phyloP scores from a whole-genome alignment of 2,797 vertebrate genomes.

The Lophius americanus region DNA sequence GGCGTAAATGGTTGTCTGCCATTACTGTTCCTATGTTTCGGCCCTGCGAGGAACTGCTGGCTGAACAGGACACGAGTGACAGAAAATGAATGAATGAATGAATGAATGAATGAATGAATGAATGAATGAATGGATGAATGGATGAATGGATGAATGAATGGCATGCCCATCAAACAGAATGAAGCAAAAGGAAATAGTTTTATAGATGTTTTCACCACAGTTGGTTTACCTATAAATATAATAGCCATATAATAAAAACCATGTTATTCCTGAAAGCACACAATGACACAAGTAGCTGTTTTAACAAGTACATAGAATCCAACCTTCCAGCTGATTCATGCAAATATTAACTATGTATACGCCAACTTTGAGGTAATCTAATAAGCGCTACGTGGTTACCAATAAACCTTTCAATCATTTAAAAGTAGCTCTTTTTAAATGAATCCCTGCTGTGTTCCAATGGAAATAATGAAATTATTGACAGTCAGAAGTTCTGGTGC shows the following conservation, averaged over 20 bases:
- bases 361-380: background rate
- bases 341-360: background rate
- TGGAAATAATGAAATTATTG: background rate
- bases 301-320: slow-evolving; percentile 17
- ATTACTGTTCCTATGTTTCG: too few relatives aligned
- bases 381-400: background rate
- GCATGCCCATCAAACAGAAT: slow-evolving; percentile 15
- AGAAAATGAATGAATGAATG: too few relatives aligned
- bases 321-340: background rate
- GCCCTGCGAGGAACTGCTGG: too few relatives aligned
- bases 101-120: too few relatives aligned
- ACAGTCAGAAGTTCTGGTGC: slow-evolving; percentile 33
- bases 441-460: slow-evolving; percentile 16
- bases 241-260: background rate
- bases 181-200: background rate
- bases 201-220: slow-evolving; percentile 4
- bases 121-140: too few relatives aligned
- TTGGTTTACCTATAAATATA: slow-evolving; percentile 13
- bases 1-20: too few relatives aligned
- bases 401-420: slow-evolving; percentile 6
- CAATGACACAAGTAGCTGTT: slow-evolving; percentile 14
- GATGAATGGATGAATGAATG: too few relatives aligned
- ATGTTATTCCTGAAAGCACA: slow-evolving; percentile 12
- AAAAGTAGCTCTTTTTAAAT: background rate
- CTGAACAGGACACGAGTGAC: too few relatives aligned